Base-by-base conservation (phyloP, 1,140 invertebrate species). In the Penaeus chinensis region DNA sequence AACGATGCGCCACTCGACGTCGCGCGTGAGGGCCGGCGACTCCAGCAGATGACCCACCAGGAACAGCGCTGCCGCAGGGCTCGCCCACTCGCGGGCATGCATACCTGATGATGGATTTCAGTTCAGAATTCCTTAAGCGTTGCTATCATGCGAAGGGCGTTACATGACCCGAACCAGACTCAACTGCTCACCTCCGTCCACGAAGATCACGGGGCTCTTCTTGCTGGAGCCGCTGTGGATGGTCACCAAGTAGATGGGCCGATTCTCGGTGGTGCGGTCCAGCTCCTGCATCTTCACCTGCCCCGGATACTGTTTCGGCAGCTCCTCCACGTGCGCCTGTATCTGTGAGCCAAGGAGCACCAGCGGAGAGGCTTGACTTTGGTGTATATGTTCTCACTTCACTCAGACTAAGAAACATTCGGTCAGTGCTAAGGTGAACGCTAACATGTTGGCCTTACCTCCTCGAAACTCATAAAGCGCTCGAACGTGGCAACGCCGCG, bases 31-130 rank as follows among this genome's bases (percentile, higher is more conserved):
- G n/a, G 54, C 74, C 20, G n/a, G 74, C 22, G 74, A 77, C 27
- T 94, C 93, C 65, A 93, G 93, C 16, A 95, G 90, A 85, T 95
- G 93, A 77, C 94, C 92, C 13, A 96, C 94, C 19, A 95, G 94
- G 90, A 94, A 95, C 1, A 95, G 92, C 5, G 93, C 93, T 0
- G 94, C 93, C 3, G 94, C 92, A 3, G 94, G 93, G 0, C 94
- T 92, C 10, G 95, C 93, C 94, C 95, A 95, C 91, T 95, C 95
- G 24, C 95, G 91, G 0, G 94, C 94, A 91, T 95, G 95, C 79
- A 93, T 93, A 27, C 91, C 91, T 77, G 74, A 20, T 27, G 71
- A 13, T 7, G n/a, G 74, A 47, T 27, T 10, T 18, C 0, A 37
- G 32, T 37, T 22, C 8, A 37, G 19, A 47, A 77, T 18, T 19